Percentiles rank a stretch among this genome's conserved stretches.
These are phyloP conservation scores for Danio tinwini DNA, from an alignment of 2,797 vertebrate genomes.

Conservation along the genomic window DNA sequence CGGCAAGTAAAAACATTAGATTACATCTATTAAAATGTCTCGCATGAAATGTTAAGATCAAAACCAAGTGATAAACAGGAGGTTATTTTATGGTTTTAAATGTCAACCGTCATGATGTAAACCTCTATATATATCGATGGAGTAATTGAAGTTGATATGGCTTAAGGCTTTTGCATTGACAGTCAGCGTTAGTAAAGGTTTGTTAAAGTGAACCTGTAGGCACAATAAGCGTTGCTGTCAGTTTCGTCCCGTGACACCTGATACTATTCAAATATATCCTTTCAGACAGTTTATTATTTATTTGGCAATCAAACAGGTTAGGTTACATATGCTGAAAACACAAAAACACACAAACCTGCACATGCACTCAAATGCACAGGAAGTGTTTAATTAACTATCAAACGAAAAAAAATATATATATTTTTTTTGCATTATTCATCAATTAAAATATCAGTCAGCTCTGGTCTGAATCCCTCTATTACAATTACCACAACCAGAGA, in stretches of 20 bases:
- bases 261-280: conserved; percentile 2
- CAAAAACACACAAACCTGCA: conserved; percentile 16
- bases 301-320: not conserved
- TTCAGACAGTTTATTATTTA: not conserved
- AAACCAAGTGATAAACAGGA: not conserved
- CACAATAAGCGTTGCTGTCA: conserved; percentile 37
- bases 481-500: not conserved
- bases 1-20: conserved; percentile 49
- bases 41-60: not conserved
- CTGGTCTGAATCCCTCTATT: not conserved
- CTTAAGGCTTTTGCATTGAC: conserved; percentile 73
- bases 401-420: not conserved
- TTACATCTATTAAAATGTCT: not conserved
- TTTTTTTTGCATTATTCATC: not conserved
- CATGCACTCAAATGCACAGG: not conserved
- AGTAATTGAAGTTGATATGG: conserved; percentile 51
- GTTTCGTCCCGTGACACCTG: conserved; percentile 10
- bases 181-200: conserved; percentile 27
- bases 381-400: not conserved
- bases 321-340: not conserved
- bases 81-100: conserved; percentile 11
- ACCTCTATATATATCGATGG: conserved; percentile 32
- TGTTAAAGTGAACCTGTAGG: conserved; percentile 40
- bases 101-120: conserved; percentile 23
- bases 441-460: not conserved